phyloP scores from a whole-genome alignment of 2,113 vertebrate species.

The Malurus cyaneus region DNA sequence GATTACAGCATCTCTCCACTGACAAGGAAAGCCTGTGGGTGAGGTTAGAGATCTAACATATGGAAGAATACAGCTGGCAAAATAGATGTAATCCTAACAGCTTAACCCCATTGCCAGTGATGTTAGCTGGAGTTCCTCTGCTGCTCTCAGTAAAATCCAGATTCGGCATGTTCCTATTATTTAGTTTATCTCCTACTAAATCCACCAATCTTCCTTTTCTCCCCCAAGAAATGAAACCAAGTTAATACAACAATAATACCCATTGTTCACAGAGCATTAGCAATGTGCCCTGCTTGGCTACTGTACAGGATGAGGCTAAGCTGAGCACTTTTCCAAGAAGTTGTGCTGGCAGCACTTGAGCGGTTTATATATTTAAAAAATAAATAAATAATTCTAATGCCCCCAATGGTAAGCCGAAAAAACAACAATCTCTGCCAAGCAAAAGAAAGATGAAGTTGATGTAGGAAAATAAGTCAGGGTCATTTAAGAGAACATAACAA shows the following conservation, averaged over 20 bases:
- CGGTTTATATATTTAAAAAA: background rate
- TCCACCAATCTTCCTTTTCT: background rate
- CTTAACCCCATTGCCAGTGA: background rate
- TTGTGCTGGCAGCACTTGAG: background rate
- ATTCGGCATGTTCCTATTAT: background rate
- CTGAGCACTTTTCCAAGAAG: constrained; percentile 31
- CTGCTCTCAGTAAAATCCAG: background rate
- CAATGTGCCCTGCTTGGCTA: background rate
- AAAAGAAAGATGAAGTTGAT: background rate
- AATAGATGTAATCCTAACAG: constrained; percentile 32
- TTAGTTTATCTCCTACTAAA: constrained; percentile 30
- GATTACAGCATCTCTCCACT: background rate
- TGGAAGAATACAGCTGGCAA: background rate
- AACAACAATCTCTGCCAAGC: background rate
- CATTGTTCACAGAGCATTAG: background rate
- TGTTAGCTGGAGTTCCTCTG: background rate
- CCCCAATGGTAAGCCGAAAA: background rate
- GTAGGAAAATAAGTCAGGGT: background rate
- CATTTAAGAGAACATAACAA: background rate
- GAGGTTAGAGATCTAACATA: background rate
- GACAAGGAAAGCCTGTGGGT: background rate
- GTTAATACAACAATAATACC: constrained; percentile 10
- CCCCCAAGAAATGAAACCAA: constrained; percentile 13
- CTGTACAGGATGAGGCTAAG: constrained; percentile 12
- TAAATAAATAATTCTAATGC: constrained; percentile 27